Conservation (phyloP, 2,797 vertebrate species). For the Tapera naevia region DNA sequence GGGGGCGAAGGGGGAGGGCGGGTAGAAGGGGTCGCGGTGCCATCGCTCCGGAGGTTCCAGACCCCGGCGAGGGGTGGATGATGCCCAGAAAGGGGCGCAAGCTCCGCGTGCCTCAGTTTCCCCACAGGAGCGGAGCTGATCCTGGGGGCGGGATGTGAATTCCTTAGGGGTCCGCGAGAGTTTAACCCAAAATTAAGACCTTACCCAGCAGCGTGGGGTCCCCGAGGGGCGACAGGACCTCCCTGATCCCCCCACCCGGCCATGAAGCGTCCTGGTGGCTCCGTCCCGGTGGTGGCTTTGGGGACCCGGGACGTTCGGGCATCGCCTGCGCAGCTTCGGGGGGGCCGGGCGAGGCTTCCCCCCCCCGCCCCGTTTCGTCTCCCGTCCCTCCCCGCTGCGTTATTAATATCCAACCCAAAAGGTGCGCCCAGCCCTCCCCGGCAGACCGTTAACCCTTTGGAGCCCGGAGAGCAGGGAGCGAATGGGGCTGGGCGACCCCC, state of each 20-base stretch:
- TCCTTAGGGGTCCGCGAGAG: not conserved
- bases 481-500: too few species aligned
- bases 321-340: not conserved
- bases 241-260: not conserved
- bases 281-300: not conserved
- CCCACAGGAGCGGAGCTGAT: not conserved
- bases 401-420: slow-evolving; percentile 53
- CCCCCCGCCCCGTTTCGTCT: not conserved
- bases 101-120: slow-evolving; percentile 12
- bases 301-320: not conserved
- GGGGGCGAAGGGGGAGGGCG: too few species aligned
- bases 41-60: not conserved
- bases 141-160: accelerated
- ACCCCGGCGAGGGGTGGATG: not conserved
- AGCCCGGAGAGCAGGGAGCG: not conserved
- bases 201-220: not conserved
- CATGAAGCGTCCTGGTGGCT: not conserved
- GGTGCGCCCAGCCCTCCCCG: slow-evolving; percentile 42
- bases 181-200: not conserved
- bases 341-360: slow-evolving; percentile 4
- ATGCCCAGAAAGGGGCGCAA: not conserved
- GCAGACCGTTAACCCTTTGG: not conserved
- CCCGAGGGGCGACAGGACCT: not conserved
- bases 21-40: not conserved
- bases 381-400: slow-evolving; percentile 8